These are phyloP conservation scores for Leucophora obtusa DNA, from an alignment of 2,888 invertebrate genomes.

Conservation along the genomic window DNA sequence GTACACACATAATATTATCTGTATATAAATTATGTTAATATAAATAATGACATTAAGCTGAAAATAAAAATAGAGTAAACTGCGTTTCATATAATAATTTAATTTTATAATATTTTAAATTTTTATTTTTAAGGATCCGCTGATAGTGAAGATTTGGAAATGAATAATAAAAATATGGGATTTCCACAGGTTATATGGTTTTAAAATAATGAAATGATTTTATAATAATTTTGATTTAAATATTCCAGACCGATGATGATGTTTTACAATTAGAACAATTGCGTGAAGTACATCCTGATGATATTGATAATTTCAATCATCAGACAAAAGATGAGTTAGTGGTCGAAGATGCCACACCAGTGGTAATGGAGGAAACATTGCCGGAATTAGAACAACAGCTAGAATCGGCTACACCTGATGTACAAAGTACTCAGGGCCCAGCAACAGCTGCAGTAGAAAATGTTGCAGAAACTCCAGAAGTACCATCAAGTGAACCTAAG, in stretches of 20 bases:
- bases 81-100: slow-evolving; percentile 8
- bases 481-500: slow-evolving; percentile 28
- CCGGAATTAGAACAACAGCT: slow-evolving; percentile 75
- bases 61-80: neutral
- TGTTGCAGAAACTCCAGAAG: slow-evolving; percentile 54
- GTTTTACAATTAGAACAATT: slow-evolving; percentile 80
- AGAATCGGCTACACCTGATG: slow-evolving; percentile 73
- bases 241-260: slow-evolving; percentile 79
- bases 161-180: slow-evolving; percentile 54
- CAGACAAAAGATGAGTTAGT: slow-evolving; percentile 68
- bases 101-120: slow-evolving; percentile 4
- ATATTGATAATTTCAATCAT: slow-evolving; percentile 65
- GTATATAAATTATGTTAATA: neutral
- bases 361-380: slow-evolving; percentile 66
- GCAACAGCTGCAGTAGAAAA: slow-evolving; percentile 69
- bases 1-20: neutral
- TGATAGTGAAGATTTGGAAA: slow-evolving; percentile 27
- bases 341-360: slow-evolving; percentile 58
- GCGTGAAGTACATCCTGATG: slow-evolving; percentile 72
- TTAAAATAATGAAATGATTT: neutral
- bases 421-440: slow-evolving; percentile 61
- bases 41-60: neutral
- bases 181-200: slow-evolving; percentile 50
- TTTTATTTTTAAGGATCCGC: slow-evolving; percentile 43
- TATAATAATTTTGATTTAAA: neutral